Percentiles rank a stretch among this genome's conserved stretches.
Evolutionary conservation across 2,797 vertebrate genomes (phyloP).

Genomic region (Acropternis orthonyx): DNA sequence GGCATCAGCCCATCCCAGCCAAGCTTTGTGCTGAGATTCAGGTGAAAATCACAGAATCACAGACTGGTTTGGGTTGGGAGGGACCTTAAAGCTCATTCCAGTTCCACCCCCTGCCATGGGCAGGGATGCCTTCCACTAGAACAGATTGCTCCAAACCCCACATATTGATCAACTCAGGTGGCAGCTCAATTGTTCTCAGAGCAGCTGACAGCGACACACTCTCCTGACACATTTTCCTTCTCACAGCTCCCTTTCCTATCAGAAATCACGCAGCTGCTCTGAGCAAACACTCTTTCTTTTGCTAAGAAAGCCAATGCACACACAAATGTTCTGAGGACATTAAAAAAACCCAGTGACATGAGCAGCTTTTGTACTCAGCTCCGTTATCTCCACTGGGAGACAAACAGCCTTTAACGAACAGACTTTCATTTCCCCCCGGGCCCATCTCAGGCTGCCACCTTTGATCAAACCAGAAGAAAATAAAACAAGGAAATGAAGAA

Average conservation of each 20-base stretch:
- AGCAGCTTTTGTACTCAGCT: not conserved
- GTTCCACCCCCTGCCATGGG: no score
- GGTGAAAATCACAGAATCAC: not conserved
- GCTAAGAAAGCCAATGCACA: not conserved
- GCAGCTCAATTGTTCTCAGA: not conserved
- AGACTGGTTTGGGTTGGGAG: not conserved
- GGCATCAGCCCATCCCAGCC: not conserved
- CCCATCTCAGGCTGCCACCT: not conserved
- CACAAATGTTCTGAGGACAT: not conserved
- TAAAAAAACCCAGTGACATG: not conserved
- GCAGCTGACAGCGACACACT: not conserved
- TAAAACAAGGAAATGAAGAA: not conserved
- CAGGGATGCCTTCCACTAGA: not conserved
- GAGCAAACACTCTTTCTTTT: not conserved
- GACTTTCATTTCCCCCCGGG: not conserved
- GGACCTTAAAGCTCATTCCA: no score
- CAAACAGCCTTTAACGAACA: not conserved
- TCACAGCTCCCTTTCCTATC: not conserved
- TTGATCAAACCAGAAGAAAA: not conserved
- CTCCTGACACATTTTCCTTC: not conserved
- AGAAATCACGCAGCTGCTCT: not conserved
- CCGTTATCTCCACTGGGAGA: not conserved
- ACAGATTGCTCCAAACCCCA: not conserved
- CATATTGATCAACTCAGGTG: rapidly evolving
- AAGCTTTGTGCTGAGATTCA: not conserved